Percentiles rank a stretch among this genome's conserved stretches.
Evolutionary conservation across 1,140 invertebrate genomes (phyloP).

Genomic region (Drosophila saltans): DNA sequence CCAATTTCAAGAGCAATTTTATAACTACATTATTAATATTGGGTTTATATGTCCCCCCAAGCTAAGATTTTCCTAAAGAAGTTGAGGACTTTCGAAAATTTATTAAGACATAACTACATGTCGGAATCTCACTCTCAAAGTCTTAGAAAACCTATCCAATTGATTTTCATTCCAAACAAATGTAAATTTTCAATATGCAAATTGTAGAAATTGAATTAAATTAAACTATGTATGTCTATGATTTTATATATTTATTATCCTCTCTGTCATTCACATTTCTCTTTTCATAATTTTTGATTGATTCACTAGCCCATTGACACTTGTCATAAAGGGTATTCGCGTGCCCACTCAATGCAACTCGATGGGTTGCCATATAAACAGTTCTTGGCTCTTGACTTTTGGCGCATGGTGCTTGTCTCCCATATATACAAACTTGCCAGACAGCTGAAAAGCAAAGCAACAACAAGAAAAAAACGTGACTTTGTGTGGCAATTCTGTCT

Average conservation of each 20-base stretch:
- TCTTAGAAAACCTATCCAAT: too few species aligned
- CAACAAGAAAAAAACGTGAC: constrained; percentile 50
- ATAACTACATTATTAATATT: too few species aligned
- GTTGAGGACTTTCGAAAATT: too few species aligned
- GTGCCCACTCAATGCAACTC: constrained; percentile 1
- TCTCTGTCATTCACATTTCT: too few species aligned
- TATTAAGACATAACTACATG: too few species aligned
- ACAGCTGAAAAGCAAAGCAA: constrained; percentile 5
- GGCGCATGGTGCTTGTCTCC: constrained; percentile 43
- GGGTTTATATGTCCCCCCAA: too few species aligned
- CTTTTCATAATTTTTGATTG: neutral
- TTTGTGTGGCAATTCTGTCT: constrained; percentile 55
- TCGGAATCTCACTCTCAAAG: too few species aligned
- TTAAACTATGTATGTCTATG: neutral
- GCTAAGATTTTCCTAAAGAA: too few species aligned
- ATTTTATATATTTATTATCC: neutral
- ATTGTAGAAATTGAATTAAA: too few species aligned
- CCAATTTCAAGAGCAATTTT: too few species aligned
- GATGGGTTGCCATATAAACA: constrained; percentile 40
- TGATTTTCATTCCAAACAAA: too few species aligned
- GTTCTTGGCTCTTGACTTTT: constrained; percentile 2
- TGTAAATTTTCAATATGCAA: too few species aligned
- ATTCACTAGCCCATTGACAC: neutral
- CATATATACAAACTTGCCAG: constrained; percentile 8
- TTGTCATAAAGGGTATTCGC: constrained; percentile 34